phyloP scores from a whole-genome alignment of 1,140 invertebrate genomes.

The Drosophila athabasca region DNA sequence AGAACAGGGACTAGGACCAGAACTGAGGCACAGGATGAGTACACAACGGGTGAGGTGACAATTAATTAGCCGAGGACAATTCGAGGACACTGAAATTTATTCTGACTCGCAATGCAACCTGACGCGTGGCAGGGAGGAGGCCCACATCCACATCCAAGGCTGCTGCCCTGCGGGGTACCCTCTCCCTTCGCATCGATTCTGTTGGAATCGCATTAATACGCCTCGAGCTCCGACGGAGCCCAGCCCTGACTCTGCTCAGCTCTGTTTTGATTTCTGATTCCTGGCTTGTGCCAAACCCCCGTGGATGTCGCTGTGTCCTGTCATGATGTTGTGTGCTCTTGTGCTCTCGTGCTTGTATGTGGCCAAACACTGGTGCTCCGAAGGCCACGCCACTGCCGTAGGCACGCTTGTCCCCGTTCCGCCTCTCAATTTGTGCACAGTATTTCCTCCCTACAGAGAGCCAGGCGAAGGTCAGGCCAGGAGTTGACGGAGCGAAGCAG shows the following conservation, averaged over 20 bases:
- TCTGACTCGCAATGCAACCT: slow-evolving; percentile 30
- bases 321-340: too few species aligned
- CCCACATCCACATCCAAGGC: slow-evolving; percentile 5
- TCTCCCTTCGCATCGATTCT: slow-evolving; percentile 19
- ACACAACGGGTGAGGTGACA: slow-evolving; percentile 45
- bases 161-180: slow-evolving; percentile 17
- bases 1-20: slow-evolving; percentile 27
- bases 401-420: slow-evolving; percentile 11
- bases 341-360: slow-evolving; percentile 39
- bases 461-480: slow-evolving; percentile 17
- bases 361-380: slow-evolving; percentile 27
- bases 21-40: background rate
- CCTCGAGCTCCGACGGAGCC: background rate
- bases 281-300: slow-evolving; percentile 66
- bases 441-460: slow-evolving; percentile 10
- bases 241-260: too few species aligned
- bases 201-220: slow-evolving; percentile 61
- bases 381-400: slow-evolving; percentile 49
- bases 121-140: slow-evolving; percentile 52
- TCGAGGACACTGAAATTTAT: slow-evolving; percentile 28
- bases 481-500: background rate
- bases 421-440: slow-evolving; percentile 22
- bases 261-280: too few species aligned
- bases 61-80: slow-evolving; percentile 69
- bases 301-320: slow-evolving; percentile 14